Evolutionary conservation across 1,140 invertebrate genomes (phyloP), one percentile per base, ranked within the genome.

Genomic region (Dendrolimus kikuchii): DNA sequence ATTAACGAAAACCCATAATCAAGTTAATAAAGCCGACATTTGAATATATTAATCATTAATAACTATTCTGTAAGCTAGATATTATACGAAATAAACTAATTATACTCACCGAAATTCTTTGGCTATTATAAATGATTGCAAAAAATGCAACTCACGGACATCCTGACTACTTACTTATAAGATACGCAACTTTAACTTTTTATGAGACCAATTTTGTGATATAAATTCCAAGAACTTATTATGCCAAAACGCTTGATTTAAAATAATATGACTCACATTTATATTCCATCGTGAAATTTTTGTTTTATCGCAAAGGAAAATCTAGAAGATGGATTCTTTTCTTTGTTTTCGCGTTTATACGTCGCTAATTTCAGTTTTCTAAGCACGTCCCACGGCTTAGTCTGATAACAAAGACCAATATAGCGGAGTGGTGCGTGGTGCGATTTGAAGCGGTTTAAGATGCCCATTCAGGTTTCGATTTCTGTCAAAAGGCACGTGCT

Each of bases 381-480:
- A 55, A 62, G 57, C 65, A 68, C 62, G 62, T 68, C 41, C 54
- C 55, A 40, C 44, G 49, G 51, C 57, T 63, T 55, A 47, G 57
- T 44, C 43, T 60, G 62, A 64, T 68, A 68, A 64, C 59, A 60
- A 62, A 57, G 59, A 57, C 60, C 64, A 64, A 67, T 66, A 62
- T 55, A 60, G 52, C 8, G 36, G 48, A 40, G 37, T 49, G 43
- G 55, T 52, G 51, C 51, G 6, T 40, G 40, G 52, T 45, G 8
- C 51, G 51, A 59, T 46, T 54, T 52, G 43, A 40, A 37, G 10
- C 38, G 37, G 49, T 51, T 9, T 38, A 40, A 40, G 39, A 5
- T 40, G 8, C 10, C 7, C 44, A 8, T 45, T 42, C 41, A 4
- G 7, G 41, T 42, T n/a, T 42, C 3, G 3, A 7, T 42, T 7